phyloP scores from a whole-genome alignment of 64 coral and sea anemone species.

The Pocillopora damicornis region DNA sequence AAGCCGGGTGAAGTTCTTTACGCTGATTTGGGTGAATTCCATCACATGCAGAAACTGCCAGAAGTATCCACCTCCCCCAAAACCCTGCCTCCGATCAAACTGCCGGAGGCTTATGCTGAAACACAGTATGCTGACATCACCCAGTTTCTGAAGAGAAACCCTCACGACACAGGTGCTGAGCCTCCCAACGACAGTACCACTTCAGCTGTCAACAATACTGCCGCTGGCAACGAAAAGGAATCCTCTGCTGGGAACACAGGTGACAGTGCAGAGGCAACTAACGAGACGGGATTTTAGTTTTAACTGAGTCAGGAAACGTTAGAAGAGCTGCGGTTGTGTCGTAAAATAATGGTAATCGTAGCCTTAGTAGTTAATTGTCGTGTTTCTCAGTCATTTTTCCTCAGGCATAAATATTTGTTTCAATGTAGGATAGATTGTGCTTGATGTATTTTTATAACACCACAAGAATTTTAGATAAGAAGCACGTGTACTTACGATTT shows the following conservation, averaged over 20 bases:
- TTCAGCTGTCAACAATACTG: background rate
- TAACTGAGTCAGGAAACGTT: background rate
- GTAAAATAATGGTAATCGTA: background rate
- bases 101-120: background rate
- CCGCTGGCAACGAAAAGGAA: background rate
- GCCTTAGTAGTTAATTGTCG: background rate
- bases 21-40: constrained; percentile 47
- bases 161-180: background rate
- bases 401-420: background rate
- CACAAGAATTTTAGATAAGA: background rate
- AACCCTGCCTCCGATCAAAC: background rate
- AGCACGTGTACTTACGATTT: background rate
- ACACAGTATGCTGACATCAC: constrained; percentile 52
- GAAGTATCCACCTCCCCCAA: background rate
- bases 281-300: background rate
- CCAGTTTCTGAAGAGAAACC: constrained; percentile 21
- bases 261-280: background rate
- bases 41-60: background rate
- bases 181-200: background rate
- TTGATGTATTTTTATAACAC: background rate
- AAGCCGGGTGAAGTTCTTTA: constrained; percentile 44
- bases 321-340: background rate
- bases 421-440: background rate
- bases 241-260: background rate
- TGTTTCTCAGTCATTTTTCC: background rate